Percentiles rank a stretch among this genome's conserved stretches.
Conservation (phyloP, 2,797 vertebrate species). For the Rhinogobio ventralis region DNA sequence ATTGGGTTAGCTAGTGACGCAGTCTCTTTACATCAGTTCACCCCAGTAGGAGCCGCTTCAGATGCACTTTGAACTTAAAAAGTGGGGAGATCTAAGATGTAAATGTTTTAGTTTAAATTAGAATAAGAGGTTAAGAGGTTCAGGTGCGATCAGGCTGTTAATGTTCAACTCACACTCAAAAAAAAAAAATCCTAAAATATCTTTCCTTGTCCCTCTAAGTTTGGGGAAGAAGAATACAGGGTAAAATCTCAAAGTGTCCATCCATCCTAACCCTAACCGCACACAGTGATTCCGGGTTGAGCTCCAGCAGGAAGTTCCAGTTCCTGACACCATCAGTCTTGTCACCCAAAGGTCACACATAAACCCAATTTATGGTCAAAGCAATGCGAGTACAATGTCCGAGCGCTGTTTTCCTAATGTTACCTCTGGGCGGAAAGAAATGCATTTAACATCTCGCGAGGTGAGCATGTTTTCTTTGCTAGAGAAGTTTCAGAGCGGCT, state of each 20-base stretch:
- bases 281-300: conserved; percentile 66
- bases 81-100: not conserved
- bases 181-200: not conserved
- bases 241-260: conserved; percentile 1
- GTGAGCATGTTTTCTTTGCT: conserved; percentile 62
- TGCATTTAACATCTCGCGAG: conserved; percentile 62
- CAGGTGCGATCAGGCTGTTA: not conserved
- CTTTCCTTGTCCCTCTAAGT: conserved; percentile 29
- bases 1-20: not conserved
- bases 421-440: conserved; percentile 69
- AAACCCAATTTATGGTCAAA: conserved; percentile 70
- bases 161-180: not conserved
- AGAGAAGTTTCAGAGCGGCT: not conserved
- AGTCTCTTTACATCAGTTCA: not conserved
- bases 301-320: conserved; percentile 70
- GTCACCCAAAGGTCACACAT: conserved; percentile 65
- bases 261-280: conserved; percentile 51
- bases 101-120: not conserved
- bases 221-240: not conserved
- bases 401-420: conserved; percentile 52
- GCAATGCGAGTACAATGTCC: conserved; percentile 35
- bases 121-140: not conserved
- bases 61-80: not conserved
- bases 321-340: conserved; percentile 76
- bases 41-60: not conserved